Percentiles rank a stretch among this genome's conserved stretches.
Conservation (phyloP, 2,888 invertebrate genomes). For the Linnaemya vulpina region DNA sequence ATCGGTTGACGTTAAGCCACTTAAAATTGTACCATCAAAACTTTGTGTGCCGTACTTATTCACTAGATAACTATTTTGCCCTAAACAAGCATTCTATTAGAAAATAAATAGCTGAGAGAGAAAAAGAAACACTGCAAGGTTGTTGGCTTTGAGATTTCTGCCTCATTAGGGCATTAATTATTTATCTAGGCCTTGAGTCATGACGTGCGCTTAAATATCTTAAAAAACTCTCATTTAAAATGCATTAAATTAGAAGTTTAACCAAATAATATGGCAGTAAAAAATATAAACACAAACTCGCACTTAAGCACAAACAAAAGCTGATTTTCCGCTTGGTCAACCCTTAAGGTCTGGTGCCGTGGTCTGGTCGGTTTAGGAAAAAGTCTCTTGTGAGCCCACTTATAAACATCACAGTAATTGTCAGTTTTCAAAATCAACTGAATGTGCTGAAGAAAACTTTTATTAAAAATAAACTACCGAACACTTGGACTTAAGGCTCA, state of each 20-base stretch:
- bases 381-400: constrained; percentile 60
- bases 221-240: background rate
- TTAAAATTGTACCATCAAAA: too few species aligned
- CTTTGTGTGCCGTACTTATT: too few species aligned
- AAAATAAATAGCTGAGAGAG: too few species aligned
- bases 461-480: constrained; percentile 44
- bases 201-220: too few species aligned
- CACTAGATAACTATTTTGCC: too few species aligned
- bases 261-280: background rate
- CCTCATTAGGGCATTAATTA: too few species aligned
- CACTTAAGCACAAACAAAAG: constrained; percentile 20
- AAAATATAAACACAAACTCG: background rate
- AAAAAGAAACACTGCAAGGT: too few species aligned
- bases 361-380: constrained; percentile 26
- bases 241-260: background rate
- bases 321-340: constrained; percentile 59
- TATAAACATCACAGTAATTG: constrained; percentile 64
- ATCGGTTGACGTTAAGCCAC: too few species aligned
- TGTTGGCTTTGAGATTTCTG: too few species aligned
- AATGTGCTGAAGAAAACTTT: constrained; percentile 63
- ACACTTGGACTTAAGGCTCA: constrained; percentile 46
- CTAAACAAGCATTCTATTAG: too few species aligned
- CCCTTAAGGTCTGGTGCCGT: constrained; percentile 50
- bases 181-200: too few species aligned
- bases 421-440: constrained; percentile 66